phyloP scores from a whole-genome alignment of 2,888 invertebrate genomes.

The Belgica antarctica region DNA sequence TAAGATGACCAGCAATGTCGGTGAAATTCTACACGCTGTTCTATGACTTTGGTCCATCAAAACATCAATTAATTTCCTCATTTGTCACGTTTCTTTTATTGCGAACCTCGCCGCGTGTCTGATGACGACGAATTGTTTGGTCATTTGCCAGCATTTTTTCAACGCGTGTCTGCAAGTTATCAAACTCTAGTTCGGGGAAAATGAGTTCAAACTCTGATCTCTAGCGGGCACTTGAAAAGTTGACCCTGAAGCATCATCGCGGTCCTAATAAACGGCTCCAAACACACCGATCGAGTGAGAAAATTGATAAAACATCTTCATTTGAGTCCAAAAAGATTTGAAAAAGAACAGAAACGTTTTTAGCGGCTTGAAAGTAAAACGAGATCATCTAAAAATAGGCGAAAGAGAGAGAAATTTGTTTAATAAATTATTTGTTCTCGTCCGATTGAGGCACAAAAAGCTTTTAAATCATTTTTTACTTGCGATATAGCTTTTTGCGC shows the following conservation, averaged over 20 bases:
- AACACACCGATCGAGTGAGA: conserved; percentile 2
- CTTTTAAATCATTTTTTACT: conserved; percentile 24
- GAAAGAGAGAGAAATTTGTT: conserved; percentile 25
- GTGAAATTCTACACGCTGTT: too few species aligned
- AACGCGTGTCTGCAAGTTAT: neutral
- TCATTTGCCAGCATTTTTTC: neutral
- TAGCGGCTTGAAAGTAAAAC: conserved; percentile 12
- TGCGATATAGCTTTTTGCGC: conserved; percentile 14
- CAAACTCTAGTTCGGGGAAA: neutral
- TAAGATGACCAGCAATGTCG: too few species aligned
- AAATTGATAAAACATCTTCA: conserved; percentile 33
- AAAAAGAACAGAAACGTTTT: neutral
- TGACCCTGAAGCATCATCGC: conserved; percentile 17
- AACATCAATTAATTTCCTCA: conserved; percentile 20
- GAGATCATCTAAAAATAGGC: conserved; percentile 21
- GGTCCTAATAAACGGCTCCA: neutral
- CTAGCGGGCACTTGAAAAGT: neutral
- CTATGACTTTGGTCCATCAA: conserved; percentile 10
- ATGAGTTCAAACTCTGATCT: neutral
- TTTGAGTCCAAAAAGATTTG: neutral
- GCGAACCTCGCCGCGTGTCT: neutral
- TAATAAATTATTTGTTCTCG: conserved; percentile 22
- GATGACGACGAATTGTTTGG: neutral
- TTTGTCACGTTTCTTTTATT: neutral
- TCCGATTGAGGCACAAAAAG: conserved; percentile 18